Conservation (phyloP, 2,888 invertebrate genomes). For the Arenicola marina region DNA sequence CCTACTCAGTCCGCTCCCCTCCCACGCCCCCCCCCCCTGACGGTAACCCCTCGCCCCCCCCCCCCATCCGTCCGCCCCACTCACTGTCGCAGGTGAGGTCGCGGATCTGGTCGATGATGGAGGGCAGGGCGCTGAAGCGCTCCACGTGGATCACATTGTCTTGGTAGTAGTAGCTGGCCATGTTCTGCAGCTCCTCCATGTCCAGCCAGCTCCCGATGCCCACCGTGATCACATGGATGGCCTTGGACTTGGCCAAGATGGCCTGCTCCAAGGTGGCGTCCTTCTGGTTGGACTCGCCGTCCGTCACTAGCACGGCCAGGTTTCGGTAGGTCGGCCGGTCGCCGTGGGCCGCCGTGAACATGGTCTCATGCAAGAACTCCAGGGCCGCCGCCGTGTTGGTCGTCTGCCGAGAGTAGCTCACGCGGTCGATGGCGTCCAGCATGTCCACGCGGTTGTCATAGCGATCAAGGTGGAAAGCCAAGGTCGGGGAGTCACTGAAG, state of each 20-base stretch:
- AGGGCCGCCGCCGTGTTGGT: conserved; percentile 14
- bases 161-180: conserved; percentile 20
- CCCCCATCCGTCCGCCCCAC: too few relatives aligned
- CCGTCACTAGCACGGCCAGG: conserved; percentile 6
- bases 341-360: background rate
- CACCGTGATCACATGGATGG: conserved; percentile 17
- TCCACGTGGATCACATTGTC: conserved; percentile 15
- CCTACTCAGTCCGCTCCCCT: too few relatives aligned
- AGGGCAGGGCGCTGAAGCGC: conserved; percentile 14
- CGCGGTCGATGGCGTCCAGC: background rate
- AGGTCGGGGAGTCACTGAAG: conserved; percentile 31
- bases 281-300: conserved; percentile 10
- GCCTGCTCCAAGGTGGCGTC: conserved; percentile 1
- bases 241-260: conserved; percentile 7
- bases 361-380: background rate
- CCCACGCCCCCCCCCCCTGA: too few relatives aligned
- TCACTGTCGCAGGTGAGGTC: background rate
- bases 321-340: background rate
- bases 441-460: conserved; percentile 24
- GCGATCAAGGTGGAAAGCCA: conserved; percentile 46
- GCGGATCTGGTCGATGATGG: background rate
- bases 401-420: conserved; percentile 1
- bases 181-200: conserved; percentile 17
- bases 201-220: conserved; percentile 27
- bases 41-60: too few relatives aligned